Base-by-base conservation (phyloP, 2,888 invertebrate species). In the Labia minor region DNA sequence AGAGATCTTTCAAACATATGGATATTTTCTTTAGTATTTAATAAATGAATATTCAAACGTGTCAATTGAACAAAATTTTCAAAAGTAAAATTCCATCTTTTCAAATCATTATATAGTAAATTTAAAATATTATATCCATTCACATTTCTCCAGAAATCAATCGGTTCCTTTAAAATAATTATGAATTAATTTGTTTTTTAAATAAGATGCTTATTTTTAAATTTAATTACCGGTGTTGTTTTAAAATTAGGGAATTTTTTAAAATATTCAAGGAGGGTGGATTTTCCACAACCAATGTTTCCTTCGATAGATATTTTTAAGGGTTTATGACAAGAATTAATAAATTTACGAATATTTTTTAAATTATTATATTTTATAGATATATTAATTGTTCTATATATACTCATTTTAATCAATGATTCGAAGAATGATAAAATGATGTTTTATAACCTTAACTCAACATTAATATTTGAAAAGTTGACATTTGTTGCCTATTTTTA, bases 101-200 rank as follows among this genome's bases (percentile, higher is more conserved):
- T 71, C 0, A 80, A 76, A 73, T 83, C 80, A 70, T 79, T 74
- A 73, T 82, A 82, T 74, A 81, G 76, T 71, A 80, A 70, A 49
- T 78, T 78, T 73, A 81, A 71, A 70, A 92, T 81, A 80, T 93
- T 93, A 74, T 87, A 84, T 61, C 91, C 92, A 67, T 83, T 79
- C 1, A 90, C 81, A 78, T 92, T 84, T 64, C 90, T 83, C 93
- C 93, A 94, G 76, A 86, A 84, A 71, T 91, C 86, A 0, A 93
- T 88, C 0, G 93, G 93, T 76, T 94, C 93, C 81, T 84, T 75
- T 1, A 78, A 74, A 37, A 69, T 37, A 68, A 66, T 63, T 10
- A 11, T 21, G 14, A 63, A 16, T 19, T 14, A 2, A 11, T 63
- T 21, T 21, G 21, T 11, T 63, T 62, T 62, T 61, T 61, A n/a